Base-by-base conservation (phyloP, 1,140 invertebrate genomes). In the Platorchestia sp. region DNA sequence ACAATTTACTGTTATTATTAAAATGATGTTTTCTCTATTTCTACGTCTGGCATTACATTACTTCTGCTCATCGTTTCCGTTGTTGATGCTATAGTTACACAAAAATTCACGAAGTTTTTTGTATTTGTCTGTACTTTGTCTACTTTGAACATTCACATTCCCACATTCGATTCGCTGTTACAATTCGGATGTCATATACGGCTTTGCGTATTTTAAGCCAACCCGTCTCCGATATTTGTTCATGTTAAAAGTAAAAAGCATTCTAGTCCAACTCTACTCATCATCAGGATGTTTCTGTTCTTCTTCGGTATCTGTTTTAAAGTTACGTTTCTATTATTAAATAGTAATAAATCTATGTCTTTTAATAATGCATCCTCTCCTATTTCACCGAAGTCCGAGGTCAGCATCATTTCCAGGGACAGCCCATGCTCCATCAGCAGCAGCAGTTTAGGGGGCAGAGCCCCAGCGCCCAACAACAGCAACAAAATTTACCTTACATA, bases 361-460 rank as follows among this genome's bases (percentile, higher is more conserved):
- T 1, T 42, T 89, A 89, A 89, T 44, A 89, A 89, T 41, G 5
- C 87, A 42, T 89, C 10, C 27, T 89, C 41, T 89, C 27, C 43
- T 27, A 27, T 89, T 44, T 44, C 87, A 89, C 43, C 87, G 42
- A 86, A 89, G 87, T 41, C 87, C 87, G 27, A 89, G 87, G 87
- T 44, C 87, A 89, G 87, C 87, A 89, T 14, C 87, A 89, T 89
- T 89, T 89, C 87, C 87, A 89, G 87, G 87, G 87, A 44, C 87
- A 89, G 87, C 87, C 87, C 42, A 42, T 89, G 16, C 42, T 89
- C 41, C 87, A 89, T 5, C 87, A 89, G 87, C 91, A 45, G 44
- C 91, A 93, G 45, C 43, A 44, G 36, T 90, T 42, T 41, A 75
- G 59, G 36, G 41, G 6, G 3, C 87, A 90, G 87, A 44, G 41